A percentile compares a stretch with the other conserved stretches of the same genome.
These are phyloP conservation scores for Umimayanthus chanpuru DNA, from an alignment of 92 coral and sea anemone species.

Conservation along the genomic window DNA sequence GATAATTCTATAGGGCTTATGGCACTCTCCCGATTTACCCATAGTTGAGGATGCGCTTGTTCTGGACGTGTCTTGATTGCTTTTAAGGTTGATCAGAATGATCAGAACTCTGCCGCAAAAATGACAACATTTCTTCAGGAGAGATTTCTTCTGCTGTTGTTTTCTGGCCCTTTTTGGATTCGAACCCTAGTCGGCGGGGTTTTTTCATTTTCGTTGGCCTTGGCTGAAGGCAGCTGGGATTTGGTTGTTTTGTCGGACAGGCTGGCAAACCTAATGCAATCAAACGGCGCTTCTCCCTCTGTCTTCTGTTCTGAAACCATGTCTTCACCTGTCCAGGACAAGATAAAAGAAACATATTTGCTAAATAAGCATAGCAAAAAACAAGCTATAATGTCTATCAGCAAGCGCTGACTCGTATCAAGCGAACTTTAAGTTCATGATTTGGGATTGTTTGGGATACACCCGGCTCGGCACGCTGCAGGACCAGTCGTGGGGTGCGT, in stretches of 20 bases:
- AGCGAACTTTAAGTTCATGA: no score
- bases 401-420: no score
- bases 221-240: slow-evolving; percentile 1
- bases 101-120: background rate
- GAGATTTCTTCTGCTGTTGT: background rate
- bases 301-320: slow-evolving; percentile 19
- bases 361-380: background rate
- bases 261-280: background rate
- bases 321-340: background rate
- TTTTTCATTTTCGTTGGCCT: background rate
- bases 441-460: no score
- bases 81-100: background rate
- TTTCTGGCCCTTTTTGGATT: background rate
- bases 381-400: no score
- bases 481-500: no score
- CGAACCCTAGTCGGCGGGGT: background rate
- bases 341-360: background rate
- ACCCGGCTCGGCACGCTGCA: no score
- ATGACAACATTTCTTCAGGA: background rate
- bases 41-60: background rate
- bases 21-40: no score
- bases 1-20: no score
- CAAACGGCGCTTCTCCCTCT: slow-evolving; percentile 1
- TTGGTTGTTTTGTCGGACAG: background rate
- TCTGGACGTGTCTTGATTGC: background rate